phyloP scores from a whole-genome alignment of 2,797 vertebrate genomes.

The Oryzias sinensis region DNA sequence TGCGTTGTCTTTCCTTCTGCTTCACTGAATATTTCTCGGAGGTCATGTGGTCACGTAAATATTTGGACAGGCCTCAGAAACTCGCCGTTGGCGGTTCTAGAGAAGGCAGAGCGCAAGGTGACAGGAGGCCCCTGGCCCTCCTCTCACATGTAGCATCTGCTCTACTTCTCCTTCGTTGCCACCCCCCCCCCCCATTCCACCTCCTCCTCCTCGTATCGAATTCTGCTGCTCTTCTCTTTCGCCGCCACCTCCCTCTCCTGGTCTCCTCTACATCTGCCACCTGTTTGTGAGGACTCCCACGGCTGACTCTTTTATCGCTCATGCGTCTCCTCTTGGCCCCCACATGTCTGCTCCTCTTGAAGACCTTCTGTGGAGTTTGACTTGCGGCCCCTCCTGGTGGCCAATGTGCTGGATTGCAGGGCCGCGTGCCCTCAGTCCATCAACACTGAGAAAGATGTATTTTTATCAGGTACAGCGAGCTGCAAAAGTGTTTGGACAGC shows the following conservation, averaged over 20 bases:
- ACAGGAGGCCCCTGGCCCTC: constrained; percentile 44
- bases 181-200: constrained; percentile 58
- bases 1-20: constrained; percentile 8
- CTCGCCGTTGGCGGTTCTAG: constrained; percentile 18
- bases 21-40: constrained; percentile 8
- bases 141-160: constrained; percentile 64
- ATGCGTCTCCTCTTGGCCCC: constrained; percentile 34
- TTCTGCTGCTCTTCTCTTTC: constrained; percentile 78
- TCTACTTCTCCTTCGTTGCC: constrained; percentile 55
- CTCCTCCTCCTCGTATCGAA: constrained; percentile 66
- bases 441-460: constrained; percentile 34
- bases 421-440: constrained; percentile 20
- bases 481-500: constrained; percentile 30
- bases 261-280: constrained; percentile 69
- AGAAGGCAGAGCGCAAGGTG: constrained; percentile 36
- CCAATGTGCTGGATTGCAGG: constrained; percentile 31
- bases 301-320: constrained; percentile 52
- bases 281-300: constrained; percentile 74
- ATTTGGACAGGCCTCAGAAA: constrained; percentile 39
- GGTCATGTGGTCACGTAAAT: constrained; percentile 44
- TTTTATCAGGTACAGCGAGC: constrained; percentile 31
- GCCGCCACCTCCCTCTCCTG: constrained; percentile 28
- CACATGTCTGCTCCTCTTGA: constrained; percentile 25
- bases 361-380: constrained; percentile 26
- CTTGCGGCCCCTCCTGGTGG: constrained; percentile 52